Evolutionary conservation across 2,888 invertebrate species (phyloP).

Genomic region (Leptinotarsa tumamoca): DNA sequence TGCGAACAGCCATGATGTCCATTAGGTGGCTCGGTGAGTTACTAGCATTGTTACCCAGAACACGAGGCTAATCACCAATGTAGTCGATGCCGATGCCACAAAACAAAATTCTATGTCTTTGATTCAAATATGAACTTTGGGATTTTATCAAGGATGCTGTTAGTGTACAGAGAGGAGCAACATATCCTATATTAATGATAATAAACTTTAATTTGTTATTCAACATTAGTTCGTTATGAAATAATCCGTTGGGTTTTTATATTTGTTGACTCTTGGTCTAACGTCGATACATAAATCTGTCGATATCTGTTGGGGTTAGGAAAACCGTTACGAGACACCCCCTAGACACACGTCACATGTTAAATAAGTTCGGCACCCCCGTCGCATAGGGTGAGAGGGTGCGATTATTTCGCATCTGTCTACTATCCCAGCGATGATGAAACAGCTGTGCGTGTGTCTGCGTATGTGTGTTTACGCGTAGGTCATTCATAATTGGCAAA

Average conservation of each 20-base stretch:
- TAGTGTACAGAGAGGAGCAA: no score
- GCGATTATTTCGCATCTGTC: conserved; percentile 50
- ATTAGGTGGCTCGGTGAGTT: no score
- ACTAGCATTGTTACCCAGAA: no score
- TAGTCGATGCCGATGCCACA: no score
- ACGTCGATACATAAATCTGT: neutral
- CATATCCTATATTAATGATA: no score
- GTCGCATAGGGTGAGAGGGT: conserved; percentile 30
- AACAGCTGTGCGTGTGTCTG: conserved; percentile 40
- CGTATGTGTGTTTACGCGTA: conserved; percentile 3
- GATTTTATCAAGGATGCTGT: no score
- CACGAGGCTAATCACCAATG: no score
- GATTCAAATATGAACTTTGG: no score
- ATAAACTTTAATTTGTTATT: no score
- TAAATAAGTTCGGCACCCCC: conserved; percentile 44
- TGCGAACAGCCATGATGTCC: no score
- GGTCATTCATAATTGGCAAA: conserved; percentile 8
- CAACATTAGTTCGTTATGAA: no score
- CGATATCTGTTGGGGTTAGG: conserved; percentile 31
- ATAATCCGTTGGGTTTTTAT: neutral
- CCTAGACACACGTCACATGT: conserved; percentile 37
- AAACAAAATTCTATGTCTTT: no score
- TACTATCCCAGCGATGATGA: conserved; percentile 33
- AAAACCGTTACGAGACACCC: conserved; percentile 48
- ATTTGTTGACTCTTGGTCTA: neutral